Evolutionary conservation across 2,888 invertebrate genomes (phyloP).

Genomic region (Ischnus inquisitorius): DNA sequence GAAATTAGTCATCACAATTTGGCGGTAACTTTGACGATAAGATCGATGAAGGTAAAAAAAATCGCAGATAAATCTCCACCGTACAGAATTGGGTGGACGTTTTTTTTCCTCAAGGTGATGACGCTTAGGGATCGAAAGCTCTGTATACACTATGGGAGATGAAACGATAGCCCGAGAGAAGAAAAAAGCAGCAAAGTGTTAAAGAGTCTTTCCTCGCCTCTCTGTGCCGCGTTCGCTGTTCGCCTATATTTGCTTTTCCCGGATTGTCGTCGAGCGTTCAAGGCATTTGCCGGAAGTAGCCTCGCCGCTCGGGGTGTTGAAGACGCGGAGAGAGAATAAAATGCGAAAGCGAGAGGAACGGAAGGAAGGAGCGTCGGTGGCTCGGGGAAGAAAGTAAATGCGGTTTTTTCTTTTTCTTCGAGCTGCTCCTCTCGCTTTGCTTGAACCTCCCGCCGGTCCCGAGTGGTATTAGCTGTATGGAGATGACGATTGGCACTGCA

Average conservation of each 20-base stretch:
- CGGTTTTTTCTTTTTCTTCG: constrained; percentile 4
- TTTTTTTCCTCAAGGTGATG: constrained; percentile 20
- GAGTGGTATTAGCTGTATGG: constrained; percentile 37
- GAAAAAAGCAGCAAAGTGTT: constrained; percentile 34
- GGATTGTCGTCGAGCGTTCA: constrained; percentile 49
- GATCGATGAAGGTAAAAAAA: constrained; percentile 15
- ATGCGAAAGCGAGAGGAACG: constrained; percentile 39
- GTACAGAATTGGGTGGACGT: constrained; percentile 11
- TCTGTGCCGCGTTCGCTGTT: constrained; percentile 41
- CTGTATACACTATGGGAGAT: constrained; percentile 31
- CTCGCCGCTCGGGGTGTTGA: constrained; percentile 14
- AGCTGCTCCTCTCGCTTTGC: constrained; percentile 26
- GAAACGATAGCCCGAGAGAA: constrained; percentile 54
- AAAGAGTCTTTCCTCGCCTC: constrained; percentile 28
- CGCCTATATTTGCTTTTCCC: constrained; percentile 52
- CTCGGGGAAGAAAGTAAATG: constrained; percentile 48
- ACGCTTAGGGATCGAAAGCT: constrained; percentile 40
- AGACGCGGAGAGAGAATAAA: constrained; percentile 35
- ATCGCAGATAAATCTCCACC: not conserved
- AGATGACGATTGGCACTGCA: constrained; percentile 42
- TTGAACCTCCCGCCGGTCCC: not conserved
- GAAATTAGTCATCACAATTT: constrained; percentile 40
- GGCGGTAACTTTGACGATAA: not conserved
- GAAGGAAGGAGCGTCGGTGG: constrained; percentile 17
- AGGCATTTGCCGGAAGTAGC: constrained; percentile 58